phyloP scores from a whole-genome alignment of 2,797 vertebrate species.

The Scarus forsteni region DNA sequence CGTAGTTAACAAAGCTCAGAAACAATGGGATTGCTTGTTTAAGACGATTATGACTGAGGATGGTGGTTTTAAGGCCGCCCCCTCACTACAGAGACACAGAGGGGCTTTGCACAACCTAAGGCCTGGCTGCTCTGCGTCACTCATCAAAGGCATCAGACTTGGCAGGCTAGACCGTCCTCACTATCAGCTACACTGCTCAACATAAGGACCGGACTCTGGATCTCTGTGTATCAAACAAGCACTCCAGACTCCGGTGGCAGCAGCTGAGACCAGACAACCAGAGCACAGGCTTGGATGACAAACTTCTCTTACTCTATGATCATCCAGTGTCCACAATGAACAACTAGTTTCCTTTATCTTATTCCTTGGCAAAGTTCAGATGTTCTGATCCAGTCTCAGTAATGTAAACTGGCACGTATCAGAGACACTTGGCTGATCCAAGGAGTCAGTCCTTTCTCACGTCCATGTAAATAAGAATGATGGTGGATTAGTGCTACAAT shows the following conservation, averaged over 20 bases:
- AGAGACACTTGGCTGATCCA: too few species aligned
- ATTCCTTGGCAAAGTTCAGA: too few species aligned
- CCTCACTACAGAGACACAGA: slow-evolving; percentile 66
- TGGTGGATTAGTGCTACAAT: too few species aligned
- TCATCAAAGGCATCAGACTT: slow-evolving; percentile 75
- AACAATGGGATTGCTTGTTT: slow-evolving; percentile 78
- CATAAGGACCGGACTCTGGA: slow-evolving; percentile 50
- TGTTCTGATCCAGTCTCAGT: too few species aligned
- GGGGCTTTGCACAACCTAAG: slow-evolving; percentile 54
- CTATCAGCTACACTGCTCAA: slow-evolving; percentile 65
- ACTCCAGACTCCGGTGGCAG: slow-evolving; percentile 19
- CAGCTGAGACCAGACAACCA: slow-evolving; percentile 31
- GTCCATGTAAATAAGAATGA: too few species aligned
- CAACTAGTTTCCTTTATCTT: too few species aligned
- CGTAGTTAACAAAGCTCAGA: slow-evolving; percentile 56
- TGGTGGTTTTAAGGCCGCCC: slow-evolving; percentile 75
- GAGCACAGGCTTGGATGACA: slow-evolving; percentile 3
- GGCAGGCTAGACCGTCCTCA: slow-evolving; percentile 46
- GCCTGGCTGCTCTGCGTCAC: slow-evolving; percentile 72
- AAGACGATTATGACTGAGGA: slow-evolving; percentile 65
- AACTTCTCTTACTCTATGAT: slow-evolving; percentile 12
- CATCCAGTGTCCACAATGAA: not conserved
- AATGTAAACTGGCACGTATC: too few species aligned
- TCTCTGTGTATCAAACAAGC: slow-evolving; percentile 25
- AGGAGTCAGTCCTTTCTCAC: too few species aligned